Percentiles rank a stretch among this genome's conserved stretches.
Conservation (phyloP, 1,140 invertebrate genomes). For the Hermatobates lingyangjiaoensis region DNA sequence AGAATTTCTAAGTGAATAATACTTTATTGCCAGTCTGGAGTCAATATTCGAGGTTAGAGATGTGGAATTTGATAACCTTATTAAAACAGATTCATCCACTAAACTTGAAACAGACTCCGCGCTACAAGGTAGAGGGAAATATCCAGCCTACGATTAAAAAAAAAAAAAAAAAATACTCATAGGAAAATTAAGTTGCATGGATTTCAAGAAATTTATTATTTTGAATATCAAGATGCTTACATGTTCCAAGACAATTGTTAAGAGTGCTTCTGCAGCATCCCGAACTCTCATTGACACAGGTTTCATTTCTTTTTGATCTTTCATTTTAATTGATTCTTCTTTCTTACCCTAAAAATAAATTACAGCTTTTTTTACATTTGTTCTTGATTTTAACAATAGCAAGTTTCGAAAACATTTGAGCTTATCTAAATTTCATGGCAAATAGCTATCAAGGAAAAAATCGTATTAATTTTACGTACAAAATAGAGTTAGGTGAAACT, state of each 20-base stretch:
- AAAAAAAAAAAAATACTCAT: background rate
- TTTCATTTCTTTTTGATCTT: constrained; percentile 88
- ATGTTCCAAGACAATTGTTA: constrained; percentile 81
- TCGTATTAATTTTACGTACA: too few relatives aligned
- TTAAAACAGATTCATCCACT: constrained; percentile 67
- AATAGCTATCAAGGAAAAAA: too few relatives aligned
- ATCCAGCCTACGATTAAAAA: constrained; percentile 37
- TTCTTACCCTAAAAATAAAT: constrained; percentile 44
- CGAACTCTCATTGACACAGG: constrained; percentile 89
- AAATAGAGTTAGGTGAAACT: too few relatives aligned
- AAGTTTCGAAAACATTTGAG: background rate
- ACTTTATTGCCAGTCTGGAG: constrained; percentile 7
- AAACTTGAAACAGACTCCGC: constrained; percentile 67
- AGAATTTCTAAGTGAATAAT: constrained; percentile 74
- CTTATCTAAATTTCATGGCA: background rate
- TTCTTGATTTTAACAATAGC: background rate
- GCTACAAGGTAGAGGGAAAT: constrained; percentile 67
- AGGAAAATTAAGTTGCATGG: background rate
- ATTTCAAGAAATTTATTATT: background rate
- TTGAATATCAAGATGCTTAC: constrained; percentile 25
- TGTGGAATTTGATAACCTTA: too few relatives aligned
- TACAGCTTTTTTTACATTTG: background rate
- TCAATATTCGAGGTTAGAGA: background rate
- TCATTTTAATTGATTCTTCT: constrained; percentile 74
- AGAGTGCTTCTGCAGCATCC: constrained; percentile 82